Conservation (phyloP, 2,888 invertebrate species). For the Dione vanillae region DNA sequence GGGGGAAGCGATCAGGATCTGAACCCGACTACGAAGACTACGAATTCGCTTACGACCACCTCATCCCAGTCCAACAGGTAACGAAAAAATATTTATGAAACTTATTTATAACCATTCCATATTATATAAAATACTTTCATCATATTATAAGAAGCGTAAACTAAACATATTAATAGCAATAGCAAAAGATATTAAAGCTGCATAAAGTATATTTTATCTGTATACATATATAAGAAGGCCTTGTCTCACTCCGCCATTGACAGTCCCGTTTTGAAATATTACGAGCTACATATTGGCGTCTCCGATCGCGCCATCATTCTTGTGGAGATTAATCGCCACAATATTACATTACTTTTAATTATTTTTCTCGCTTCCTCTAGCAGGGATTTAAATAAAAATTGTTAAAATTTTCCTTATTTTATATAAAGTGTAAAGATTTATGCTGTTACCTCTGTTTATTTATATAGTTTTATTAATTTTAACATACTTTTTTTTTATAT, state of each 20-base stretch:
- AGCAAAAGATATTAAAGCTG: too few relatives aligned
- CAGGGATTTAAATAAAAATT: neutral
- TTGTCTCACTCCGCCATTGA: neutral
- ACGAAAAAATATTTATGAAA: neutral
- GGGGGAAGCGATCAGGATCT: conserved; percentile 86
- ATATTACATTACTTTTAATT: neutral
- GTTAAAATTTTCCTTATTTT: neutral
- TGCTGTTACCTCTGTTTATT: too few relatives aligned
- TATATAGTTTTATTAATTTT: too few relatives aligned
- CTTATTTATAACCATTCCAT: too few relatives aligned
- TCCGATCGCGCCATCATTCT: conserved; percentile 19
- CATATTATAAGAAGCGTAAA: too few relatives aligned
- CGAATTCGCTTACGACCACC: conserved; percentile 67
- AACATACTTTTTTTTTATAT: too few relatives aligned
- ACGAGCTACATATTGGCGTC: conserved; percentile 26
- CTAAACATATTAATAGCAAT: too few relatives aligned
- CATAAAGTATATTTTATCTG: too few relatives aligned
- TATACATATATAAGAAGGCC: too few relatives aligned
- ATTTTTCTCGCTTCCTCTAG: neutral
- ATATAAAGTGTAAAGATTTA: neutral
- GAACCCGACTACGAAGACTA: conserved; percentile 75
- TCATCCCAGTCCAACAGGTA: conserved; percentile 68
- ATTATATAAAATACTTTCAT: too few relatives aligned
- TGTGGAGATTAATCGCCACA: conserved; percentile 24
- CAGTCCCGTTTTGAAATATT: conserved; percentile 25